Evolutionary conservation across 2,888 invertebrate genomes (phyloP).

Genomic region (Apeira syringaria): DNA sequence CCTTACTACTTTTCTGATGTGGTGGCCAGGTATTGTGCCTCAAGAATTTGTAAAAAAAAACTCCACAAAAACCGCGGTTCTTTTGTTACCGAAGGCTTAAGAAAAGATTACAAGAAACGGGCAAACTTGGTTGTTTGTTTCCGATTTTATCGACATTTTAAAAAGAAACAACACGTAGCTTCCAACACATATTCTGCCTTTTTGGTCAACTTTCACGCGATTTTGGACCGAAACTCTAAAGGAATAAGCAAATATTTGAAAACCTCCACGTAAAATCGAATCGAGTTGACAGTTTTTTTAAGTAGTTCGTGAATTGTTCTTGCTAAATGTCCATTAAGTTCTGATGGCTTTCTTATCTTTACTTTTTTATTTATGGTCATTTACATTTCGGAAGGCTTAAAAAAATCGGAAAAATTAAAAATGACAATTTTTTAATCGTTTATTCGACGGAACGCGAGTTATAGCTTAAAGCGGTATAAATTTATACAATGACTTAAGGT

Average conservation of each 20-base stretch:
- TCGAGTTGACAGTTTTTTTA: slow-evolving; percentile 15
- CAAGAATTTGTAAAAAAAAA: slow-evolving; percentile 58
- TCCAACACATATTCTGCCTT: slow-evolving; percentile 11
- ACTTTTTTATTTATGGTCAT: slow-evolving; percentile 19
- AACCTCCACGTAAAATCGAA: neutral
- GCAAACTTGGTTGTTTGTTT: slow-evolving; percentile 64
- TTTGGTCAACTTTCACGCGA: neutral
- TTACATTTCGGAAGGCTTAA: too few relatives aligned
- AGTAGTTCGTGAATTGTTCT: slow-evolving; percentile 51
- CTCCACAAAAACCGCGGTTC: slow-evolving; percentile 67
- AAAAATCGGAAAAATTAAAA: too few relatives aligned
- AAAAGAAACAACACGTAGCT: slow-evolving; percentile 40
- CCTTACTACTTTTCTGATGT: slow-evolving; percentile 36
- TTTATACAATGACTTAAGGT: too few relatives aligned
- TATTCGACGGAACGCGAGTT: too few relatives aligned
- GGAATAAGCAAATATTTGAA: slow-evolving; percentile 1
- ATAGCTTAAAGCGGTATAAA: too few relatives aligned
- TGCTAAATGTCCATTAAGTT: slow-evolving; percentile 58
- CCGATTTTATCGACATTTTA: slow-evolving; percentile 65
- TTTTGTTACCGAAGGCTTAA: slow-evolving; percentile 60
- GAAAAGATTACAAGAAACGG: slow-evolving; percentile 64
- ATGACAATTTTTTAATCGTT: too few relatives aligned
- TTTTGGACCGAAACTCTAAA: slow-evolving; percentile 9
- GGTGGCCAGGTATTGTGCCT: slow-evolving; percentile 59
- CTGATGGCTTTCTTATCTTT: slow-evolving; percentile 63